Evolutionary conservation across 2,888 invertebrate genomes (phyloP).

Genomic region (Drosophila differens): DNA sequence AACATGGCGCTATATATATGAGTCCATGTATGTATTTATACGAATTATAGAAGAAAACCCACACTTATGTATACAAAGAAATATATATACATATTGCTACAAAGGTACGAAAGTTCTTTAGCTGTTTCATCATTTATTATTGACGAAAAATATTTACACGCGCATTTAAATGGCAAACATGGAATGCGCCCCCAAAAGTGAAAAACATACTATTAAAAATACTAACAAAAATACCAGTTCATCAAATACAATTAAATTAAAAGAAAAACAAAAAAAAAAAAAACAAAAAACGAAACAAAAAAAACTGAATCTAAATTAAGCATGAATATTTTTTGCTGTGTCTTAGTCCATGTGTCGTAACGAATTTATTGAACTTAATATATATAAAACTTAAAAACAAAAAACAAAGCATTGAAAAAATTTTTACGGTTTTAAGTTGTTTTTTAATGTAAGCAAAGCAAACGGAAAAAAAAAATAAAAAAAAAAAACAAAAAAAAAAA

Average conservation of each 20-base stretch:
- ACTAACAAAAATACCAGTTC: conserved; percentile 18
- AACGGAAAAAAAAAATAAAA: conserved; percentile 18
- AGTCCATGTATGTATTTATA: conserved; percentile 43
- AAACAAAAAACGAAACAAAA: conserved; percentile 24
- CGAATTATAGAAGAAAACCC: conserved; percentile 24
- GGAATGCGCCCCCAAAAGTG: conserved; percentile 48
- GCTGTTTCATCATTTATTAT: conserved; percentile 73
- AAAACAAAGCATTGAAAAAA: conserved; percentile 28
- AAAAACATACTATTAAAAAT: conserved; percentile 51
- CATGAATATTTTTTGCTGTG: conserved; percentile 84
- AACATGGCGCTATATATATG: conserved; percentile 28
- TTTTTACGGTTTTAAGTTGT: conserved; percentile 49
- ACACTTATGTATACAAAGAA: conserved; percentile 52
- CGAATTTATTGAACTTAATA: conserved; percentile 83
- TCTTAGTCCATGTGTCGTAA: conserved; percentile 86
- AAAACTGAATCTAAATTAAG: conserved; percentile 70
- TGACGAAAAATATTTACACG: conserved; percentile 75
- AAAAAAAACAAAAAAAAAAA: conserved; percentile 6
- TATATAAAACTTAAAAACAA: conserved; percentile 37
- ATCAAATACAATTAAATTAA: conserved; percentile 27
- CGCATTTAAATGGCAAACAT: conserved; percentile 67
- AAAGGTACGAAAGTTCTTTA: conserved; percentile 54
- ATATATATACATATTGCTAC: conserved; percentile 44
- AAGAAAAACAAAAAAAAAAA: conserved; percentile 20
- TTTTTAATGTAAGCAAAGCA: conserved; percentile 49